A percentile compares a stretch with the other conserved stretches of the same genome.
Evolutionary conservation across 1,140 invertebrate species (phyloP).

Genomic region (Cylas formicarius): DNA sequence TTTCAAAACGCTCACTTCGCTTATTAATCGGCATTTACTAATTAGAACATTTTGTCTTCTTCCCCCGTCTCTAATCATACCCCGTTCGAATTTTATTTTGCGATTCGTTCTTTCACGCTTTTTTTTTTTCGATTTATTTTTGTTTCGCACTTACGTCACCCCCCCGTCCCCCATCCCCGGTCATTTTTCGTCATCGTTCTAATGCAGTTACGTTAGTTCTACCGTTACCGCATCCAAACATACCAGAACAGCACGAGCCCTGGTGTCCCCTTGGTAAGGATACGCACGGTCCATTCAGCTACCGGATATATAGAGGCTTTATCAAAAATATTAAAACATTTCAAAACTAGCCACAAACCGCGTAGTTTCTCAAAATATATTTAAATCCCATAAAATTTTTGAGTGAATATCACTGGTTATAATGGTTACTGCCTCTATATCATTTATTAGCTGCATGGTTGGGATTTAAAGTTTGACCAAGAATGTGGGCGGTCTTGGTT

Average conservation of each 20-base stretch:
- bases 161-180: slow-evolving; percentile 12
- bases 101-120: slow-evolving; percentile 15
- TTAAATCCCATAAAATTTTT: no score
- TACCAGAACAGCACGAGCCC: slow-evolving; percentile 79
- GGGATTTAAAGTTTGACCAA: no score
- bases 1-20: slow-evolving; percentile 2
- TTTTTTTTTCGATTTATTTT: slow-evolving; percentile 25
- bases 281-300: no score
- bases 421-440: no score
- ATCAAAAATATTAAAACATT: no score
- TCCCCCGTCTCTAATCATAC: slow-evolving; percentile 11
- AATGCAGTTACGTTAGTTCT: slow-evolving; percentile 61
- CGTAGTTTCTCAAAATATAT: no score
- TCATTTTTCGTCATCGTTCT: slow-evolving; percentile 6
- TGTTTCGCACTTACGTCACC: slow-evolving; percentile 23
- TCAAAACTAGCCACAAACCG: no score
- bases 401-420: no score
- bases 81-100: no score
- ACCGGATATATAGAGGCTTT: no score
- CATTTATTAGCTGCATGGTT: no score
- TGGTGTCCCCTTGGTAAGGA: slow-evolving; percentile 73
- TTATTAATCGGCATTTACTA: slow-evolving; percentile 26
- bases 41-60: slow-evolving; percentile 25
- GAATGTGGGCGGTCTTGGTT: no score
- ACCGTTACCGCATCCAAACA: slow-evolving; percentile 73